Evolutionary conservation across 30 jellyfish, hydroid and myxozoan genomes (phyloP).

Genomic region (Cassiopea xamachana): DNA sequence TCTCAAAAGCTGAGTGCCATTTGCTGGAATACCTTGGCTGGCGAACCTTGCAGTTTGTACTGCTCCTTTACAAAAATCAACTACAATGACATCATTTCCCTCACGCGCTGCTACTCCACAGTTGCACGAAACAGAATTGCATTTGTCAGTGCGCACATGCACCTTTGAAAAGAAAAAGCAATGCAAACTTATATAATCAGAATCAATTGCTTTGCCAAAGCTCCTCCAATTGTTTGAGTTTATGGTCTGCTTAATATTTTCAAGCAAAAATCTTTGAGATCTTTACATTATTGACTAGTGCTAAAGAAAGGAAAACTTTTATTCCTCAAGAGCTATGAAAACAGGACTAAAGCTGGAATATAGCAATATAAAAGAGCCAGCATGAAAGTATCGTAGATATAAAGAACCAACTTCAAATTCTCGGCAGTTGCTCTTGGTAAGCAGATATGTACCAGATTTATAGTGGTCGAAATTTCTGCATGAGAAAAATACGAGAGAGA

Average conservation of each 20-base stretch:
- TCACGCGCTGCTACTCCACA: conserved; percentile 69
- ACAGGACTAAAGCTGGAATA: too few species aligned
- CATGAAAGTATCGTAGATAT: too few species aligned
- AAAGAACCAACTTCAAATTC: conserved; percentile 51
- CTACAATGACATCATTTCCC: conserved; percentile 55
- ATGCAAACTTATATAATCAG: too few species aligned
- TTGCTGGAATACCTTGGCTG: conserved; percentile 13
- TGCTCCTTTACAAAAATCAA: conserved; percentile 63
- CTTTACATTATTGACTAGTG: too few species aligned
- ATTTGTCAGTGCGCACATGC: background rate
- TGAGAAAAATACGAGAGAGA: background rate
- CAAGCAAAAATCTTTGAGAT: too few species aligned
- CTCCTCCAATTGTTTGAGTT: too few species aligned
- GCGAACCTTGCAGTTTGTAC: conserved; percentile 57
- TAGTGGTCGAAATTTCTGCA: conserved; percentile 66
- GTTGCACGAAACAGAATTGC: conserved; percentile 40
- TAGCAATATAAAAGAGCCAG: too few species aligned
- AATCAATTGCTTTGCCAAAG: too few species aligned
- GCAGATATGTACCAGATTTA: conserved; percentile 66
- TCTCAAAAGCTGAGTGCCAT: background rate
- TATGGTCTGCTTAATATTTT: too few species aligned
- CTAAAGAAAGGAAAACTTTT: too few species aligned
- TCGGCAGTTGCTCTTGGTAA: conserved; percentile 49
- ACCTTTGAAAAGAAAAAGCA: background rate
- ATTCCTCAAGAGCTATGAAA: too few species aligned